Conservation (phyloP, 1,140 invertebrate genomes). For the Papilio helenus region DNA sequence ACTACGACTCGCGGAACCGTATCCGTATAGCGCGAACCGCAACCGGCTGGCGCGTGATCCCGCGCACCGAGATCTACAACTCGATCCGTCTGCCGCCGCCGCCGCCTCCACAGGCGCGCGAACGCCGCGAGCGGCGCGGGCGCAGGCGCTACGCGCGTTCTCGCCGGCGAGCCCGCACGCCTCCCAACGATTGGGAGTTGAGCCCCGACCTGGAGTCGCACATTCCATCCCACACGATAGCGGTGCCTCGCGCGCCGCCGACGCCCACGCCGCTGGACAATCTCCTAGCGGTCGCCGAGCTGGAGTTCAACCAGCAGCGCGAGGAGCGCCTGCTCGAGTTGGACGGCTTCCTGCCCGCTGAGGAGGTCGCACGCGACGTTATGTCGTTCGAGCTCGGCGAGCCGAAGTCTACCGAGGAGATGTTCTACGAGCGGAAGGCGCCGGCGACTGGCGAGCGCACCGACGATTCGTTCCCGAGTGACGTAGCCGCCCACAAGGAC, state of each 20-base stretch:
- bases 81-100: constrained; percentile 82
- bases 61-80: constrained; percentile 87
- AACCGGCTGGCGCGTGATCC: constrained; percentile 91
- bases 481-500: constrained; percentile 75
- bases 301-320: constrained; percentile 82
- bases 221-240: constrained; percentile 84
- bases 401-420: constrained; percentile 62
- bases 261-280: constrained; percentile 81
- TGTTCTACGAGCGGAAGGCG: constrained; percentile 72
- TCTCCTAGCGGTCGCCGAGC: constrained; percentile 84
- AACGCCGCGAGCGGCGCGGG: constrained; percentile 48
- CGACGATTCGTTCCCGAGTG: constrained; percentile 63
- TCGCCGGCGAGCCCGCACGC: constrained; percentile 47
- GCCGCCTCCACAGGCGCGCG: constrained; percentile 47
- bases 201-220: constrained; percentile 84
- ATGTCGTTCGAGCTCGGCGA: constrained; percentile 78
- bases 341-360: constrained; percentile 77
- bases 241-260: constrained; percentile 71
- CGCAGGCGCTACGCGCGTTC: constrained; percentile 50
- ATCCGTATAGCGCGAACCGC: constrained; percentile 91
- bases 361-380: constrained; percentile 73
- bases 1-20: constrained; percentile 92
- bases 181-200: constrained; percentile 47
- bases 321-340: constrained; percentile 79
- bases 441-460: constrained; percentile 49